A percentile compares a stretch with the other conserved stretches of the same genome.
phyloP scores from a whole-genome alignment of 2,888 invertebrate genomes.

The Amorpha juglandis region DNA sequence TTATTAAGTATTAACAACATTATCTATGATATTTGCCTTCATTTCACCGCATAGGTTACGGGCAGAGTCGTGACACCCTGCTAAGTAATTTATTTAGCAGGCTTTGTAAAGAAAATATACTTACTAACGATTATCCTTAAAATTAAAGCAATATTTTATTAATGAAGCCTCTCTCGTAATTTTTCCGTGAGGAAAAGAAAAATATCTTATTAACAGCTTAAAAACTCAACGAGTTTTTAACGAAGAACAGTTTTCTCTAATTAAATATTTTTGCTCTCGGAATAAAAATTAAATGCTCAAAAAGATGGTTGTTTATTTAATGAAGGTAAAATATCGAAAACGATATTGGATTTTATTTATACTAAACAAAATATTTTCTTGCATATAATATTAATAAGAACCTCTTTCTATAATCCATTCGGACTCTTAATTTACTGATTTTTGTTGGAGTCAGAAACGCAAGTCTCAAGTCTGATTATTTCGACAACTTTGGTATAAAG shows the following conservation, averaged over 20 bases:
- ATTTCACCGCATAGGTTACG: conserved; percentile 4
- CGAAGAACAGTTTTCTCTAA: conserved; percentile 5
- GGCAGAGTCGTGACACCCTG: not conserved
- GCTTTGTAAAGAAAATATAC: not conserved
- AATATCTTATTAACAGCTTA: conserved; percentile 23
- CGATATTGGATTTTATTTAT: no score
- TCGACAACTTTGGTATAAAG: no score
- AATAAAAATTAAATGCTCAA: not conserved
- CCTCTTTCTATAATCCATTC: no score
- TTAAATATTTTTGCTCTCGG: conserved; percentile 9
- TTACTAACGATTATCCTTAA: not conserved
- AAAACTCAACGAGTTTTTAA: conserved; percentile 22
- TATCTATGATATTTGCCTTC: conserved; percentile 1
- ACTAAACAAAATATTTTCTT: no score
- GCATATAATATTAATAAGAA: no score
- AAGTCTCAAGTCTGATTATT: no score
- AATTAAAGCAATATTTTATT: not conserved
- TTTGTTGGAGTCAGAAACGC: no score
- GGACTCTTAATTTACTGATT: no score
- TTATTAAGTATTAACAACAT: not conserved
- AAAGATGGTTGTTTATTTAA: conserved; percentile 5
- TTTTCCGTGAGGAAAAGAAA: not conserved
- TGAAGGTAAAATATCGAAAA: not conserved
- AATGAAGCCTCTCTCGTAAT: conserved; percentile 1
- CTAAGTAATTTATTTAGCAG: not conserved